Conservation (phyloP, 2,797 vertebrate species). For the Sardinella longiceps region DNA sequence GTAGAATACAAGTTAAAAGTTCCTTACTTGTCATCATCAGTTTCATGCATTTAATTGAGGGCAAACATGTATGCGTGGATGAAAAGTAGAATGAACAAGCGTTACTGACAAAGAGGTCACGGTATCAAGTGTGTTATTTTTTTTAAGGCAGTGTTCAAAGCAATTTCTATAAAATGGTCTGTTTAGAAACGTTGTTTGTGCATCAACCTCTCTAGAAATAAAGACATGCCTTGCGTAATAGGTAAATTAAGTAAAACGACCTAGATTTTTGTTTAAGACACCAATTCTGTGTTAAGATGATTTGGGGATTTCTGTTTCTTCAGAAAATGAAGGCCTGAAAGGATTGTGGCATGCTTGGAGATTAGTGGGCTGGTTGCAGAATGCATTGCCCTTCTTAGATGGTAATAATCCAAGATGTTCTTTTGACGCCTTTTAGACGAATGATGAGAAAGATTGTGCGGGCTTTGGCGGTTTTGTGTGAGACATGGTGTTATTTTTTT, state of each 20-base stretch:
- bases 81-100: background rate
- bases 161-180: background rate
- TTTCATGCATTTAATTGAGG: background rate
- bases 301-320: conserved; percentile 71
- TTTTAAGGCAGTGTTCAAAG: background rate
- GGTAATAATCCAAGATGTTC: conserved; percentile 77
- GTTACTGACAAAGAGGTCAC: background rate
- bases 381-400: conserved; percentile 65
- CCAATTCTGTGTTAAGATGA: conserved; percentile 71
- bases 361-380: conserved; percentile 73
- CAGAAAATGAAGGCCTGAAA: conserved; percentile 60
- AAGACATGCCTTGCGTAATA: conserved; percentile 64
- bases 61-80: background rate
- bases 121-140: background rate
- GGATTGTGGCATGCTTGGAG: conserved; percentile 74
- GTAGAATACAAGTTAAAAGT: background rate
- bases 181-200: conserved; percentile 22
- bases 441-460: conserved; percentile 68
- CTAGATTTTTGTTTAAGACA: conserved; percentile 70
- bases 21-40: background rate
- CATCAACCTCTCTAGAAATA: conserved; percentile 56
- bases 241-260: conserved; percentile 71
- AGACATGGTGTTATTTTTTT: conserved; percentile 57
- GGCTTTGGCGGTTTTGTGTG: conserved; percentile 61
- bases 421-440: conserved; percentile 69